These are phyloP conservation scores for Catalaphyllia jardinei DNA, from an alignment of 64 coral and sea anemone species.

Conservation along the genomic window DNA sequence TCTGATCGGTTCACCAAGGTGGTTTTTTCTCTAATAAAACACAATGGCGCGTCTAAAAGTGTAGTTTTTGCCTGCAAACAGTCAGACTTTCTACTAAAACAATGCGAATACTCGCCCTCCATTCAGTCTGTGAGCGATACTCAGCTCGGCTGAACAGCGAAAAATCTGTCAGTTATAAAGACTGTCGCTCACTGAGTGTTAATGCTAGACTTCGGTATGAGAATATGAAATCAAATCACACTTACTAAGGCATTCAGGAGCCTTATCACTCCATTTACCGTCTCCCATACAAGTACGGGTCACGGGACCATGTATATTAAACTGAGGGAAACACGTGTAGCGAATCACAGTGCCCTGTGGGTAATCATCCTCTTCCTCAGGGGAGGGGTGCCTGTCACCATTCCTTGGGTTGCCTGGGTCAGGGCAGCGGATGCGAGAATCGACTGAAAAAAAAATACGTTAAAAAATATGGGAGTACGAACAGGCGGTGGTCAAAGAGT, in stretches of 20 bases:
- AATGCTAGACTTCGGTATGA: too few species aligned
- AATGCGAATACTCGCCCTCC: too few species aligned
- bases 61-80: too few species aligned
- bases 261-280: conserved; percentile 64
- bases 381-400: conserved; percentile 61
- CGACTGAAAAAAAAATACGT: neutral
- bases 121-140: too few species aligned
- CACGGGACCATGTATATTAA: conserved; percentile 20
- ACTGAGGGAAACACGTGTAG: conserved; percentile 70
- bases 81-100: too few species aligned
- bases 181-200: too few species aligned
- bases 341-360: conserved; percentile 43
- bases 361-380: conserved; percentile 41
- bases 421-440: conserved; percentile 29
- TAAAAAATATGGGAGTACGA: neutral
- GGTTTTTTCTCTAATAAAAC: too few species aligned
- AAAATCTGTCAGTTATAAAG: too few species aligned
- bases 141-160: too few species aligned
- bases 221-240: neutral
- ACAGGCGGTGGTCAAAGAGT: too few species aligned
- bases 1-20: too few species aligned
- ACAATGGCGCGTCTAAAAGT: too few species aligned
- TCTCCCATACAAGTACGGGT: conserved; percentile 35
- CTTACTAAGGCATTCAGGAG: conserved; percentile 48
- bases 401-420: conserved; percentile 64